A percentile compares a stretch with the other conserved stretches of the same genome.
phyloP scores from a whole-genome alignment of 2,797 vertebrate species.

The Hafferia zeledoni region DNA sequence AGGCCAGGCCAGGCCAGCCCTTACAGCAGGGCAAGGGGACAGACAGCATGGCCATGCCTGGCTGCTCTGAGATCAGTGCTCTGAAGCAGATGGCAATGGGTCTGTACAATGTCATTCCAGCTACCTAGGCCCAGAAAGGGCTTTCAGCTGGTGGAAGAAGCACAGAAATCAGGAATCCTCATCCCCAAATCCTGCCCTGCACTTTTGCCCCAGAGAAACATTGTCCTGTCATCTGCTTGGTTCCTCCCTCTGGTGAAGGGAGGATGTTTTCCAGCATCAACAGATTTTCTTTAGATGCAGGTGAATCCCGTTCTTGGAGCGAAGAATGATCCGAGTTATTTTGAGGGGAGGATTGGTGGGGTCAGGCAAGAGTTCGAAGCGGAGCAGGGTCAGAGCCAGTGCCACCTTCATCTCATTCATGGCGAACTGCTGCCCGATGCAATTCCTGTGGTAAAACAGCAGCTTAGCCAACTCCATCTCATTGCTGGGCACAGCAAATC shows the following conservation, averaged over 20 bases:
- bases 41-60: rapidly evolving
- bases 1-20: neutral
- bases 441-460: conserved; percentile 77
- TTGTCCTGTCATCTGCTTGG: rapidly evolving
- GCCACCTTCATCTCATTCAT: conserved; percentile 89
- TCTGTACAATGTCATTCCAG: neutral
- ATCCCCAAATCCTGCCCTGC: neutral
- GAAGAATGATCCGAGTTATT: conserved; percentile 77
- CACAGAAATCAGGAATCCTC: neutral
- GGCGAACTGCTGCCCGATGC: conserved; percentile 89
- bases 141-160: neutral
- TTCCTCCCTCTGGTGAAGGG: neutral
- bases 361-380: conserved; percentile 80
- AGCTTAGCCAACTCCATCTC: neutral
- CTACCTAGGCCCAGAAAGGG: neutral
- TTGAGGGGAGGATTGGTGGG: conserved; percentile 71
- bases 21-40: neutral
- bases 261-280: neutral
- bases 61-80: neutral
- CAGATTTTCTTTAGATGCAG: conserved; percentile 63
- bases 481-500: neutral
- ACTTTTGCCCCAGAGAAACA: neutral
- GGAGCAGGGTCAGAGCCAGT: conserved; percentile 77
- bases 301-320: conserved; percentile 84
- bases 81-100: neutral